Evolutionary conservation across 2,797 vertebrate species (phyloP).

Genomic region (Cynopterus sphinx): DNA sequence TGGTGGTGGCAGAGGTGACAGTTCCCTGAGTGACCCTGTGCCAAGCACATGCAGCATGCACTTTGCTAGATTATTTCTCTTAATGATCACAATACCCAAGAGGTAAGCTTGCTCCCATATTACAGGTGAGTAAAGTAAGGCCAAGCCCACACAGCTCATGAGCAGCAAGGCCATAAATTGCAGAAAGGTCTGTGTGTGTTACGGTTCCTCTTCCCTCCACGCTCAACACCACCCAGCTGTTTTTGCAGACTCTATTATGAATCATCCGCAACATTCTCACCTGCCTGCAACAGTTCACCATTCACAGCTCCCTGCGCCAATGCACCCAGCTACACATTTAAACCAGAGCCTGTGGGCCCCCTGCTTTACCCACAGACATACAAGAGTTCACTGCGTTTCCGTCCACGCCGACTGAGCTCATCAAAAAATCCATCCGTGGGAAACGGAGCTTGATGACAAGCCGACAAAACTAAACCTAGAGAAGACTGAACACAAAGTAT

Average conservation of each 20-base stretch:
- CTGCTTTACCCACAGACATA: background rate
- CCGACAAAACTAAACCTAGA: constrained; percentile 26
- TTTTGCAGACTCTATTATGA: background rate
- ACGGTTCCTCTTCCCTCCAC: background rate
- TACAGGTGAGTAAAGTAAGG: too few relatives aligned
- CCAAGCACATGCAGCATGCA: background rate
- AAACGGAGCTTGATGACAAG: background rate
- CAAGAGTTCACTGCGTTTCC: background rate
- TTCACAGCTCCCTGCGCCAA: background rate
- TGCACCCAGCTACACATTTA: too few relatives aligned
- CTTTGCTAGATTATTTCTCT: background rate
- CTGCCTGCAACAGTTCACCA: background rate
- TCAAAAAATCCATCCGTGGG: background rate
- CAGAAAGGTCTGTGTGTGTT: accelerated
- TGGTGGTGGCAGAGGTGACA: background rate
- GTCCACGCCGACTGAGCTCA: background rate
- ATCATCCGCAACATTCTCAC: background rate
- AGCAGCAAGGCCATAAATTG: background rate
- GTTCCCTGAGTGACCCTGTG: background rate
- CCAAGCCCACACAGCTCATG: background rate
- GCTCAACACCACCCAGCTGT: background rate
- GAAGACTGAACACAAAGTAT: constrained; percentile 59
- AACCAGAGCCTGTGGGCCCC: background rate
- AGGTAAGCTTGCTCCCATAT: background rate
- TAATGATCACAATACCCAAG: background rate